Evolutionary conservation across 2,797 vertebrate genomes (phyloP), one percentile per base, ranked within the genome.

Genomic region (Anisognathus igniventris): DNA sequence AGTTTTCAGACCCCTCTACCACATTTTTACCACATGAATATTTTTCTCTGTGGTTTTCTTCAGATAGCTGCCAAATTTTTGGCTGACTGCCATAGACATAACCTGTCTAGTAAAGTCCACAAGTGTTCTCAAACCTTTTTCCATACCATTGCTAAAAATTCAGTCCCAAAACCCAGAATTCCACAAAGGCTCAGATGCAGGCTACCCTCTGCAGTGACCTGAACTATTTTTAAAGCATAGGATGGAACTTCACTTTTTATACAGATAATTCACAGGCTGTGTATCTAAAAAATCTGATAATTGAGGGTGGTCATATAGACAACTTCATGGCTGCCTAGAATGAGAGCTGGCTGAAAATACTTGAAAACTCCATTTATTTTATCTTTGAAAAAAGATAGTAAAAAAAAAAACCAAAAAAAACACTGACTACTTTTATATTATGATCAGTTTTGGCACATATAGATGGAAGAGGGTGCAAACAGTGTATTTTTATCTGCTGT

Each of bases 301-400:
- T 31, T 7, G 1, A 60, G 14, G 9, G 7, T 48, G 21, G 19
- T n/a, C 9, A 0, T 45, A 27, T 23, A 35, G 54, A 56, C 8
- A 79, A 24, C 1, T 24, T 82, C 9, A 35, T 39, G 70, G 3
- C 51, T 77, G 23, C 44, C 64, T 48, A 47, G 25, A 68, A 62
- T 47, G 28, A 82, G 7, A 89, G 11, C 9, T 75, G 15, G 2
- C 27, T 79, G 25, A 9, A 90, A 82, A 66, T 51, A 19, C 22
- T 58, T 47, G 20, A 83, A 78, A 91, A 70, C 39, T 35, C 31
- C 2, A 42, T 82, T 42, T 33, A 27, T 47, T 53, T 73, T 83
- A 53, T 60, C 10, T 60, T 80, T 57, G 51, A 14, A 57, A 66
- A 83, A n/a, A 6, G 14, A 23, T 61, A 3, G 11, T 35, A 4